phyloP scores from a whole-genome alignment of 2,888 invertebrate species.

The Ochropleura leucogaster region DNA sequence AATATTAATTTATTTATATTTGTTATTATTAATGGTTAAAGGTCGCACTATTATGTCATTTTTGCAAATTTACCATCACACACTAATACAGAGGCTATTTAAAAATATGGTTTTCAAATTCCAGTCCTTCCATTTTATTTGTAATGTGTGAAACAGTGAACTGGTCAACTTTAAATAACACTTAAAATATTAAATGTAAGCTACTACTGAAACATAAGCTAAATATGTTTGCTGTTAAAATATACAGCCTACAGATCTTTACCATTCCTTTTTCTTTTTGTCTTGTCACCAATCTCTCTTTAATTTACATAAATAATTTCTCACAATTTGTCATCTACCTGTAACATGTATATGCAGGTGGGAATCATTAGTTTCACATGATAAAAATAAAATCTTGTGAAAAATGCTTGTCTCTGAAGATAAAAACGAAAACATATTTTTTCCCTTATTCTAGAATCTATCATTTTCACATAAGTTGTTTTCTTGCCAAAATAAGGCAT shows the following conservation, averaged over 20 bases:
- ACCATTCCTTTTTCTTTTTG: not conserved
- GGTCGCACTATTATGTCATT: too few relatives aligned
- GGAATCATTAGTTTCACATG: not conserved
- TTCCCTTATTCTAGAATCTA: not conserved
- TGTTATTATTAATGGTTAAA: too few relatives aligned
- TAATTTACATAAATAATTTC: not conserved
- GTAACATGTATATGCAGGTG: not conserved
- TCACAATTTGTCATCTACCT: not conserved
- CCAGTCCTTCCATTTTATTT: not conserved
- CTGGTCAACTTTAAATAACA: not conserved
- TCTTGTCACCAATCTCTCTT: not conserved
- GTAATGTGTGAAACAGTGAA: not conserved
- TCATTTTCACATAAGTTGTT: not conserved
- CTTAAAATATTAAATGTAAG: not conserved
- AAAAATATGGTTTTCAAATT: not conserved
- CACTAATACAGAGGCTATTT: not conserved
- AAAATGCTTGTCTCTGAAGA: not conserved
- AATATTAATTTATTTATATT: not conserved
- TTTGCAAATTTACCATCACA: too few relatives aligned
- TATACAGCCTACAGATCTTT: not conserved
- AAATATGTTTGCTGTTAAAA: not conserved
- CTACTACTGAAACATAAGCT: constrained; percentile 5
- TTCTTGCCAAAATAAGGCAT: not conserved
- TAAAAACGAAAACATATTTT: not conserved
- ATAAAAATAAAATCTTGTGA: not conserved